Evolutionary conservation across 1,140 invertebrate species (phyloP).

Genomic region (Chrysoperla carnea): DNA sequence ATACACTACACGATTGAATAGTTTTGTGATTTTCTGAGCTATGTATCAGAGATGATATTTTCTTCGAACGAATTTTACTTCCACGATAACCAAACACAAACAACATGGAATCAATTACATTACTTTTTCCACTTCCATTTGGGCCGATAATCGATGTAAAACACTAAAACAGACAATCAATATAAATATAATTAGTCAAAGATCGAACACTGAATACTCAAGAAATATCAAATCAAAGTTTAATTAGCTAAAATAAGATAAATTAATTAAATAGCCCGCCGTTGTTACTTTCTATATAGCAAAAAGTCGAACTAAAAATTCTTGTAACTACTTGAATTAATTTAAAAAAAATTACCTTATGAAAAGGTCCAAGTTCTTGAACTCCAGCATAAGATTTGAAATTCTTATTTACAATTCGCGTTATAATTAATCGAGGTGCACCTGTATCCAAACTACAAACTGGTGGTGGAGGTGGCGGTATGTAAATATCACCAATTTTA

Average conservation of each 20-base stretch:
- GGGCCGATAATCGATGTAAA: conserved; percentile 96
- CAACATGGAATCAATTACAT: conserved; percentile 98
- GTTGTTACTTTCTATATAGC: no score
- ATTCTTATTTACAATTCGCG: conserved; percentile 80
- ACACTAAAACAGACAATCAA: conserved; percentile 44
- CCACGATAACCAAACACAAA: conserved; percentile 98
- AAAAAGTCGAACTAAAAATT: no score
- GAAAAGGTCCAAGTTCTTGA: conserved; percentile 64
- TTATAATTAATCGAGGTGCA: conserved; percentile 75
- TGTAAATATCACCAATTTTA: conserved; percentile 64
- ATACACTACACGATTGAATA: conserved; percentile 66
- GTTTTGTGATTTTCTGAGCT: conserved; percentile 75
- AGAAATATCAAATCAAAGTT: no score
- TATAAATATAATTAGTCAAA: no score
- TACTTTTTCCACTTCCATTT: conserved; percentile 99
- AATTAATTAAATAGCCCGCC: no score
- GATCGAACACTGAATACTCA: no score
- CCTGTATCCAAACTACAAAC: conserved; percentile 45
- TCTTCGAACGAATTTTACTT: conserved; percentile 90
- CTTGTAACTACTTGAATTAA: no score
- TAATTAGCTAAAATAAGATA: no score
- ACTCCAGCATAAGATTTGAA: conserved; percentile 95
- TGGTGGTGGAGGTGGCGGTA: conserved; percentile 64
- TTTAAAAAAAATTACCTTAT: conserved; percentile 37
- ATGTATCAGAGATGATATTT: conserved; percentile 85